A percentile compares a stretch with the other conserved stretches of the same genome.
These are phyloP conservation scores for Cydia pomonella DNA, from an alignment of 1,140 invertebrate species.

Conservation along the genomic window DNA sequence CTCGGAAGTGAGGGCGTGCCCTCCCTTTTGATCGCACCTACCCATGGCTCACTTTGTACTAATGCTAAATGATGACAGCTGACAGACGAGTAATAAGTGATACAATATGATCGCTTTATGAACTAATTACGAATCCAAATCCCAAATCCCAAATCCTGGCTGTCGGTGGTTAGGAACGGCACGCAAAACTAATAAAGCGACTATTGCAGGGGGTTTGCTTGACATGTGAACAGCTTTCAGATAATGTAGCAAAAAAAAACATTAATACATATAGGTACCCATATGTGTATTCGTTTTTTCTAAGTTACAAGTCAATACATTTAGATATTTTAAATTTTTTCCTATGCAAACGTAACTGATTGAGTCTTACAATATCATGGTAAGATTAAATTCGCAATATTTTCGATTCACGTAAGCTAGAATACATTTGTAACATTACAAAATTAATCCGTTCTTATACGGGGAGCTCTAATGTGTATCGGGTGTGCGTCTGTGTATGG, in stretches of 20 bases:
- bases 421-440: conserved; percentile 56
- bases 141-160: neutral
- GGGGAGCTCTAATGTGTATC: conserved; percentile 69
- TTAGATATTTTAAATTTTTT: neutral
- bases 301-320: neutral
- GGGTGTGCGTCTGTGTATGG: conserved; percentile 69
- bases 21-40: conserved; percentile 49
- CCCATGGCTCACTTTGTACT: conserved; percentile 38
- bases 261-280: too few relatives aligned
- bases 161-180: neutral
- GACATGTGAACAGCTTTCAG: too few relatives aligned
- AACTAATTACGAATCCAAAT: conserved; percentile 4
- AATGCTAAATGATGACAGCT: conserved; percentile 38
- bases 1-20: conserved; percentile 73
- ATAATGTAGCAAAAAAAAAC: too few relatives aligned
- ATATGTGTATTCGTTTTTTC: too few relatives aligned
- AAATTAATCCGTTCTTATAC: conserved; percentile 74
- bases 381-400: conserved; percentile 49
- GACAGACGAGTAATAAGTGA: conserved; percentile 13
- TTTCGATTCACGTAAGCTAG: conserved; percentile 46
- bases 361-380: neutral
- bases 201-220: too few relatives aligned
- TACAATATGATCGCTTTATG: neutral
- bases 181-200: too few relatives aligned
- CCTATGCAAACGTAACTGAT: neutral